Evolutionary conservation across 2,888 invertebrate genomes (phyloP), one percentile per base, ranked within the genome.

Genomic region (Agonopterix arenella): DNA sequence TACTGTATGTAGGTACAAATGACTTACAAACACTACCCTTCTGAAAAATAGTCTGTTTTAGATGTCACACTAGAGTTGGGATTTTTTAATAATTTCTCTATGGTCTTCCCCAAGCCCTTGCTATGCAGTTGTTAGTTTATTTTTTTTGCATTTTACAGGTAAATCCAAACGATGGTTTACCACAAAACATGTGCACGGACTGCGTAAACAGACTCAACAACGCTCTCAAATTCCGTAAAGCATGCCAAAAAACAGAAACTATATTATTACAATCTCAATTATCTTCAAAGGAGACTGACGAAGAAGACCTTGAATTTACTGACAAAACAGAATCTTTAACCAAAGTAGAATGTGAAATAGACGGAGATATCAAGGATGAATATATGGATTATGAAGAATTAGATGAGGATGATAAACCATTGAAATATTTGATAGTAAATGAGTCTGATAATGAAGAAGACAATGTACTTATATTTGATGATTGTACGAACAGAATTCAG

Each of bases 101-200:
- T n/a, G n/a, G n/a, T n/a, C n/a, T n/a, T n/a, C 13, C 13, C 18
- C n/a, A n/a, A n/a, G n/a, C n/a, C n/a, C 4, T 28, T 28, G 28
- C 1, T 28, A 28, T 28, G 28, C 18, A 18, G 18, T 18, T 18
- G 18, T 18, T 18, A 18, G 18, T 18, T 2, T 18, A 18, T 18
- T 2, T 18, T 18, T 18, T 18, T 18, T 18, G 2, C 1, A 5
- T 38, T 48, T 67, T 69, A 2, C 58, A 79, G 77, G 51, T 77
- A 0, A 28, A 56, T 36, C 11, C 52, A 0, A 58, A 70, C 7
- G 78, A 80, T 56, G 68, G 69, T 0, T 46, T 76, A 0, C 76
- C 80, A 1, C 77, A 77, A 54, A 66, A 70, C 2, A 71, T 79
- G 49, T 80, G 80, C 40, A 51, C 46, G 0, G 18, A 50, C 1